A percentile compares a stretch with the other conserved stretches of the same genome.
These are phyloP conservation scores for Merops nubicus DNA, from an alignment of 2,113 vertebrate genomes.

Conservation along the genomic window DNA sequence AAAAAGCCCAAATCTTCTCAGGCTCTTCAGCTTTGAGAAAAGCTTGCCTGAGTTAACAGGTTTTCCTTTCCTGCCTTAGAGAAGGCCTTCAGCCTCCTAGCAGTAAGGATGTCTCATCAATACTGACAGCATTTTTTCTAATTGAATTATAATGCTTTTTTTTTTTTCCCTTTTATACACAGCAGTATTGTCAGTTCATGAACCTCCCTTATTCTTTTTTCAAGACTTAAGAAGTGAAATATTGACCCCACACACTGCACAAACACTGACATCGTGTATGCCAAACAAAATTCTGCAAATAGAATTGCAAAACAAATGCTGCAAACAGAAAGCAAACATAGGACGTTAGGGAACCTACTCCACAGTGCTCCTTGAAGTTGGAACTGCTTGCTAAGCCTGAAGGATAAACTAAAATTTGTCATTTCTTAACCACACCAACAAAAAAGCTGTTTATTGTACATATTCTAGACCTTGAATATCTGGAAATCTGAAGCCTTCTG, in stretches of 20 bases:
- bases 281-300: too few relatives aligned
- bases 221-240: neutral
- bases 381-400: neutral
- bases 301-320: too few relatives aligned
- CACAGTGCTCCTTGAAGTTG: neutral
- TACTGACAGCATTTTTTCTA: neutral
- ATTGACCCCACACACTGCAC: neutral
- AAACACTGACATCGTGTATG: neutral
- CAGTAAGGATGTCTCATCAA: neutral
- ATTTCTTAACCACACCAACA: neutral
- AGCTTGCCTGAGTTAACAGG: neutral
- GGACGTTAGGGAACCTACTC: neutral
- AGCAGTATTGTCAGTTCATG: neutral
- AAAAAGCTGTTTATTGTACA: neutral
- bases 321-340: neutral
- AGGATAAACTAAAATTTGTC: neutral
- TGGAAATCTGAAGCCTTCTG: neutral
- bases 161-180: neutral
- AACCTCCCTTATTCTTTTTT: neutral
- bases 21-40: neutral
- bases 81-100: neutral
- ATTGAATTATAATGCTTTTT: neutral
- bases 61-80: neutral
- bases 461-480: neutral
- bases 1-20: neutral